Conservation (phyloP, 2,888 invertebrate species). For the Atethmia centrago region DNA sequence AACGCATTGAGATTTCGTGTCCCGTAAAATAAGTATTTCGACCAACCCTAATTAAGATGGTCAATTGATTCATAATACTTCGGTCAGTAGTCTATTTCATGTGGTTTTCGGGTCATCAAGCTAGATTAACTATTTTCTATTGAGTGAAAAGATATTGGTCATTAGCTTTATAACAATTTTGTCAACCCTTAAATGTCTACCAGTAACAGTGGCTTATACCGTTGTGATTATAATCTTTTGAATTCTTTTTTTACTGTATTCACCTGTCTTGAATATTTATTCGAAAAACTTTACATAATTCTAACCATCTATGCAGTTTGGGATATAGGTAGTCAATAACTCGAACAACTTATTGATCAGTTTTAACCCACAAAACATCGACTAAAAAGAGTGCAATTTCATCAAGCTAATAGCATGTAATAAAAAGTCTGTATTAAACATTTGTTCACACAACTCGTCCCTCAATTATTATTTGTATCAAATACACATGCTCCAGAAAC, state of each 20-base stretch:
- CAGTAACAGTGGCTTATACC: background rate
- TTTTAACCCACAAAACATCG: background rate
- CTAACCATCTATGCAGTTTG: background rate
- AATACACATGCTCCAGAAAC: slow-evolving; percentile 54
- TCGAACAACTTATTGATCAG: background rate
- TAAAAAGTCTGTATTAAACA: slow-evolving; percentile 8
- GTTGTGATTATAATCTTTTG: background rate
- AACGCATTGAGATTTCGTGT: slow-evolving; percentile 46
- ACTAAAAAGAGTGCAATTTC: background rate
- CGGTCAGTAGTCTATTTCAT: background rate
- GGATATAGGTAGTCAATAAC: no score
- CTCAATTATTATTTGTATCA: slow-evolving; percentile 60
- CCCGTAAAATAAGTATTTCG: slow-evolving; percentile 50
- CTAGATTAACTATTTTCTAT: slow-evolving; percentile 26
- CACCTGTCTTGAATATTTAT: background rate
- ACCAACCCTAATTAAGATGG: slow-evolving; percentile 55
- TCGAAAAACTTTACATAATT: background rate
- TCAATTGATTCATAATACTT: slow-evolving; percentile 52
- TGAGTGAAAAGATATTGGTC: background rate
- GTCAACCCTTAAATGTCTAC: slow-evolving; percentile 25
- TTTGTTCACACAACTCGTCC: slow-evolving; percentile 24
- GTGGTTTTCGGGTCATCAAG: slow-evolving; percentile 3
- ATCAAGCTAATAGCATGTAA: background rate
- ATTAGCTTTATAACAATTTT: slow-evolving; percentile 11
- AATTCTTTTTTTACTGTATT: background rate